phyloP scores from a whole-genome alignment of 2,888 invertebrate genomes.

The Aphidius colemani region DNA sequence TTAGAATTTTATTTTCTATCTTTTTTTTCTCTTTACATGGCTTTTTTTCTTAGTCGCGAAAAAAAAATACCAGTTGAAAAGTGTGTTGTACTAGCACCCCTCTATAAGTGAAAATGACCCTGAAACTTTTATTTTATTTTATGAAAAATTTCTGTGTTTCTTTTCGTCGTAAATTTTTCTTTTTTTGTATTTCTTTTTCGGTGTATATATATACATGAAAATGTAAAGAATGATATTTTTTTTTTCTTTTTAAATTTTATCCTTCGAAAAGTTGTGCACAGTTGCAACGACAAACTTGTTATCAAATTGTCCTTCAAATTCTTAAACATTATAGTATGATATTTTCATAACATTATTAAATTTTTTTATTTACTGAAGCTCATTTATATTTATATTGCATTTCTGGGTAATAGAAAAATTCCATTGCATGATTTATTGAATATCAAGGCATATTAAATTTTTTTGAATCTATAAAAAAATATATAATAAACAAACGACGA shows the following conservation, averaged over 20 bases:
- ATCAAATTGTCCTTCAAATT: constrained; percentile 5
- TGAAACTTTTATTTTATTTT: no score
- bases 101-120: not conserved
- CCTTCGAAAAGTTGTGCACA: not conserved
- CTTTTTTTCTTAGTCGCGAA: constrained; percentile 2
- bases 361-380: no score
- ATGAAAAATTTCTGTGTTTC: not conserved
- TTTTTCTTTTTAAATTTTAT: not conserved
- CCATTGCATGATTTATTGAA: no score
- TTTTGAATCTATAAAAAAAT: no score
- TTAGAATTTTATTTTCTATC: constrained; percentile 41
- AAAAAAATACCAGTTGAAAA: constrained; percentile 18
- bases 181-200: not conserved
- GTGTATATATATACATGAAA: not conserved
- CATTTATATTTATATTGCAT: no score
- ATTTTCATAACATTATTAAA: no score
- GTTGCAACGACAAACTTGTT: not conserved
- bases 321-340: no score
- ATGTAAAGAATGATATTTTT: not conserved
- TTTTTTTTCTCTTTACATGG: constrained; percentile 10
- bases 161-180: not conserved
- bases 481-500: no score
- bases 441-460: no score
- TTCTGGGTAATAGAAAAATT: no score
- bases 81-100: constrained; percentile 28